phyloP scores from a whole-genome alignment of 2,113 vertebrate genomes.

The Periophthalmodon schlosseri region DNA sequence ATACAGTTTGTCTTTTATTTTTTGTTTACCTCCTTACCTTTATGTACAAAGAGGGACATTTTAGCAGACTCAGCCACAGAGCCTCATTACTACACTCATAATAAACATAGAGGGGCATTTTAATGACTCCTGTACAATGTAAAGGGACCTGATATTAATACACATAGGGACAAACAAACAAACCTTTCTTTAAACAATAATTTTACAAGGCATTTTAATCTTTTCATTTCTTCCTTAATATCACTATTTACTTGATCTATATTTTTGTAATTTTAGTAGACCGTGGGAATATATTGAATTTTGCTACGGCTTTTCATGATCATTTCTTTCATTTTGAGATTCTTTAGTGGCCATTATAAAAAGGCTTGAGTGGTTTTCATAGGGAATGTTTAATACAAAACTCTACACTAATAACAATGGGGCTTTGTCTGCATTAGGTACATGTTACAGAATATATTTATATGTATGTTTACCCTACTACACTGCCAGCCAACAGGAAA shows the following conservation, averaged over 20 bases:
- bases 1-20: conserved; percentile 22
- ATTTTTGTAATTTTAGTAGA: not conserved
- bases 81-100: conserved; percentile 4
- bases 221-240: not conserved
- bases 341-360: not conserved
- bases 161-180: not conserved
- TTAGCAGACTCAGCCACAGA: not conserved
- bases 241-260: not conserved
- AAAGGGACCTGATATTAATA: conserved; percentile 1
- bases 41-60: conserved; percentile 6
- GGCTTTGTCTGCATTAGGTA: conserved; percentile 25
- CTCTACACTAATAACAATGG: not conserved
- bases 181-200: no score
- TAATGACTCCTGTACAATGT: not conserved
- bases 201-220: not conserved
- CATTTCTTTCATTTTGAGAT: not conserved
- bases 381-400: conserved; percentile 7
- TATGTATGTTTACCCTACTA: conserved; percentile 32
- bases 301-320: not conserved
- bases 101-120: not conserved
- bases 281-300: not conserved
- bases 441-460: conserved; percentile 42
- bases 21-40: conserved; percentile 8
- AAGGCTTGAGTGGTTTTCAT: conserved; percentile 1
- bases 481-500: conserved; percentile 14